Percentiles rank a stretch among this genome's conserved stretches.
phyloP scores from a whole-genome alignment of 2,888 invertebrate genomes.

The Disparrhopalites patrizii region DNA sequence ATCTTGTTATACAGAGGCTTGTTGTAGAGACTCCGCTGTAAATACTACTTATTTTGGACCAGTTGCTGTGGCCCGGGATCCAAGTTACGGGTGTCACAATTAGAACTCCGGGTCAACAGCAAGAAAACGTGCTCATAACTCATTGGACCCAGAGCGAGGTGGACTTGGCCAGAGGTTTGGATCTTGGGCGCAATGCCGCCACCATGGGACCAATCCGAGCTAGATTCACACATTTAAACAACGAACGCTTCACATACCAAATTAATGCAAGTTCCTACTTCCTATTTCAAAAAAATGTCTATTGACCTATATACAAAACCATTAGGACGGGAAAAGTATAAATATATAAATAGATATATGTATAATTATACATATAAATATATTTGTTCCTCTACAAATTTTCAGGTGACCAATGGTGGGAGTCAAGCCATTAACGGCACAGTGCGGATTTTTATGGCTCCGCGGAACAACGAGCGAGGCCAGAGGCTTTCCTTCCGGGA shows the following conservation, averaged over 20 bases:
- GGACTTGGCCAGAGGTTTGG: constrained; percentile 73
- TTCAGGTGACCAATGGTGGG: constrained; percentile 49
- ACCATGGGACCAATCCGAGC: constrained; percentile 47
- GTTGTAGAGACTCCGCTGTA: too few relatives aligned
- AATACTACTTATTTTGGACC: too few relatives aligned
- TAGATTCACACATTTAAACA: constrained; percentile 48
- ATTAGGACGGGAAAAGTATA: too few relatives aligned
- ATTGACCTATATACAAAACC: constrained; percentile 44
- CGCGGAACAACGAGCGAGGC: constrained; percentile 63
- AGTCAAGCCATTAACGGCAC: constrained; percentile 60
- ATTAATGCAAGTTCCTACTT: constrained; percentile 40
- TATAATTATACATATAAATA: too few relatives aligned
- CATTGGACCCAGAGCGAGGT: constrained; percentile 77
- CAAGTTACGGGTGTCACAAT: constrained; percentile 44
- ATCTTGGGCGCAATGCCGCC: constrained; percentile 56
- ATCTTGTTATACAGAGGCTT: too few relatives aligned
- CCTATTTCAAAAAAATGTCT: too few relatives aligned
- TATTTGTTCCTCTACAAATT: not conserved
- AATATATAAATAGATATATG: too few relatives aligned
- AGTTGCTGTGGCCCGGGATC: constrained; percentile 47
- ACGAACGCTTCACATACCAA: constrained; percentile 49
- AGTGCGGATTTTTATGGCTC: constrained; percentile 67
- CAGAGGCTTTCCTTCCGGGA: constrained; percentile 61
- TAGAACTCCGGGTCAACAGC: constrained; percentile 50
- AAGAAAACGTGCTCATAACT: constrained; percentile 57